A percentile compares a stretch with the other conserved stretches of the same genome.
These are phyloP conservation scores for Cyprinodon variegatus DNA, from an alignment of 2,113 vertebrate species.

Conservation along the genomic window DNA sequence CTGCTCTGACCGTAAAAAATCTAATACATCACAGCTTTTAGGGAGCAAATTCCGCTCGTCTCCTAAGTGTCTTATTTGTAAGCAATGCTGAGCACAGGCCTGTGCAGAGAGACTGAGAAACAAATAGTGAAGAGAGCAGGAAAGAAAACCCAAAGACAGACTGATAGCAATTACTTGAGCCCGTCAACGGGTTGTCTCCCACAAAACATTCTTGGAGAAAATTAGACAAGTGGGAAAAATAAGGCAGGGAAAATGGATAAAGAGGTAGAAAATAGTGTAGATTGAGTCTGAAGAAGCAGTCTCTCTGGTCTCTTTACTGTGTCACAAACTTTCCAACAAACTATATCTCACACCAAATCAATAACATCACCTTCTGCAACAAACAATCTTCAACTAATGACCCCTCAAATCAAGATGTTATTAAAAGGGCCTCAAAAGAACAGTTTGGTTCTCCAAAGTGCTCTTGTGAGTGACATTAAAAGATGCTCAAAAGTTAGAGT, in stretches of 20 bases:
- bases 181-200: slow-evolving; percentile 72
- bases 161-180: slow-evolving; percentile 82
- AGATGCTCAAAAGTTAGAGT: slow-evolving; percentile 80
- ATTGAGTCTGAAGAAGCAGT: slow-evolving; percentile 65
- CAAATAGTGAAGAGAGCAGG: slow-evolving; percentile 58
- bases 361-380: slow-evolving; percentile 68
- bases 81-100: slow-evolving; percentile 77
- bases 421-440: slow-evolving; percentile 87
- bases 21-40: slow-evolving; percentile 89
- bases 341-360: slow-evolving; percentile 75
- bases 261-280: slow-evolving; percentile 63
- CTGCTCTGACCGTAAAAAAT: slow-evolving; percentile 91
- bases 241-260: slow-evolving; percentile 59
- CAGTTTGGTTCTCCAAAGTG: slow-evolving; percentile 87
- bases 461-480: slow-evolving; percentile 85
- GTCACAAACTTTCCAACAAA: slow-evolving; percentile 70
- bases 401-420: slow-evolving; percentile 80
- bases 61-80: slow-evolving; percentile 85
- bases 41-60: slow-evolving; percentile 86
- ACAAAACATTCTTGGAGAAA: slow-evolving; percentile 75
- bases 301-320: slow-evolving; percentile 51
- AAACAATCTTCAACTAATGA: slow-evolving; percentile 76
- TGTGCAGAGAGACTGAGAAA: slow-evolving; percentile 61
- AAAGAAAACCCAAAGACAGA: slow-evolving; percentile 81
- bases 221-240: slow-evolving; percentile 77